A percentile compares a stretch with the other conserved stretches of the same genome.
phyloP scores from a whole-genome alignment of 2,888 invertebrate genomes.

The Idaea biselata region DNA sequence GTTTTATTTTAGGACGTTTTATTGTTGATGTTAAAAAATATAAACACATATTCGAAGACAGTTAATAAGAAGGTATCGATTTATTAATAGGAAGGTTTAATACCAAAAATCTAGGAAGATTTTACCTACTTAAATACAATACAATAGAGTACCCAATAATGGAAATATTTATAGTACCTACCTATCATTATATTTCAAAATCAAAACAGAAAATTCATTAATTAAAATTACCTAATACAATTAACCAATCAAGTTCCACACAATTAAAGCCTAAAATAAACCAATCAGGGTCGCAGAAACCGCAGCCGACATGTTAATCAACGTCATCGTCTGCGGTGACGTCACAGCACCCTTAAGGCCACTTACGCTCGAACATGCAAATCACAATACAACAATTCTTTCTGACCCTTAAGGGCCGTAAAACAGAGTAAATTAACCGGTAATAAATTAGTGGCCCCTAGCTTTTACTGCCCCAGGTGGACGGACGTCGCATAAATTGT shows the following conservation, averaged over 20 bases:
- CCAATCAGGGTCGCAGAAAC: not conserved
- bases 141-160: too few species aligned
- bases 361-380: slow-evolving; percentile 65
- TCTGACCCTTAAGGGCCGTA: slow-evolving; percentile 46
- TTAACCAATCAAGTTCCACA: not conserved
- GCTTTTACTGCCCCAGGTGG: slow-evolving; percentile 51
- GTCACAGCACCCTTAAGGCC: slow-evolving; percentile 38
- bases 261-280: not conserved
- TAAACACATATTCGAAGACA: not conserved
- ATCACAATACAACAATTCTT: slow-evolving; percentile 67
- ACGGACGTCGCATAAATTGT: slow-evolving; percentile 51
- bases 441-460: slow-evolving; percentile 60
- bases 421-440: slow-evolving; percentile 64
- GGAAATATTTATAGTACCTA: not conserved
- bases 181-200: not conserved
- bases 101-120: too few species aligned
- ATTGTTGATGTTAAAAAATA: not conserved
- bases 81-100: too few species aligned
- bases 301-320: slow-evolving; percentile 1
- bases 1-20: not conserved
- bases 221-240: not conserved
- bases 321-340: slow-evolving; percentile 3
- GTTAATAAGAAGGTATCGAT: too few species aligned
- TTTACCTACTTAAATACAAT: too few species aligned
- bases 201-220: not conserved